phyloP scores from a whole-genome alignment of 2,888 invertebrate species.

The Mesorhabditis belari region DNA sequence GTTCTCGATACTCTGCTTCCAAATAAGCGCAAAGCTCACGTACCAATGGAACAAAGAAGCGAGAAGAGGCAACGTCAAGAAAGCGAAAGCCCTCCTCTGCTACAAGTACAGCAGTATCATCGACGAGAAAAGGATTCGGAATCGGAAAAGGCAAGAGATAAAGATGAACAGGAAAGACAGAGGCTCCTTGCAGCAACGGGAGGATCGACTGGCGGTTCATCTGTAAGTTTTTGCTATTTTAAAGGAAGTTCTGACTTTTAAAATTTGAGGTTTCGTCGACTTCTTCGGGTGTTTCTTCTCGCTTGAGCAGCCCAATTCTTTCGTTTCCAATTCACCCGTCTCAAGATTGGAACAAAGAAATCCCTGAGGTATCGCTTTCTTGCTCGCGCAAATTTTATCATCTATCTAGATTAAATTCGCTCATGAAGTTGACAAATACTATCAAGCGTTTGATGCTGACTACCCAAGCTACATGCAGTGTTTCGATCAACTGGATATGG shows the following conservation, averaged over 20 bases:
- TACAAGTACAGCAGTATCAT: too few relatives aligned
- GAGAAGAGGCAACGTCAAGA: neutral
- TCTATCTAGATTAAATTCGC: slow-evolving; percentile 12
- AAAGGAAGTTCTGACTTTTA: neutral
- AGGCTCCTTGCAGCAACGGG: neutral
- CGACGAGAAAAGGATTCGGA: too few relatives aligned
- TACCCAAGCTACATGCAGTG: slow-evolving; percentile 36
- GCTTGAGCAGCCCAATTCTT: slow-evolving; percentile 2
- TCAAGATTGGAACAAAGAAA: slow-evolving; percentile 36
- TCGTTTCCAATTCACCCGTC: slow-evolving; percentile 31
- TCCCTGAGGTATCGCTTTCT: slow-evolving; percentile 13
- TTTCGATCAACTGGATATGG: slow-evolving; percentile 11
- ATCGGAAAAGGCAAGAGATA: neutral
- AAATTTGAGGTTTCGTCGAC: neutral
- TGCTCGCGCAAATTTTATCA: neutral
- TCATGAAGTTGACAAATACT: slow-evolving; percentile 23
- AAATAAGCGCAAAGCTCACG: slow-evolving; percentile 22
- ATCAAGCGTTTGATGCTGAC: slow-evolving; percentile 27
- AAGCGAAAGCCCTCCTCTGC: slow-evolving; percentile 2
- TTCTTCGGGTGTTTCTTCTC: slow-evolving; percentile 6
- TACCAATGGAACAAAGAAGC: neutral
- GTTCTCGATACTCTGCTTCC: slow-evolving; percentile 6
- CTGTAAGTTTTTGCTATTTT: too few relatives aligned
- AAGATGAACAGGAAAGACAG: neutral
- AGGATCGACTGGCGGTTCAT: neutral